Evolutionary conservation across 2,113 vertebrate species (phyloP).

Genomic region (Lagenorhynchus albirostris): DNA sequence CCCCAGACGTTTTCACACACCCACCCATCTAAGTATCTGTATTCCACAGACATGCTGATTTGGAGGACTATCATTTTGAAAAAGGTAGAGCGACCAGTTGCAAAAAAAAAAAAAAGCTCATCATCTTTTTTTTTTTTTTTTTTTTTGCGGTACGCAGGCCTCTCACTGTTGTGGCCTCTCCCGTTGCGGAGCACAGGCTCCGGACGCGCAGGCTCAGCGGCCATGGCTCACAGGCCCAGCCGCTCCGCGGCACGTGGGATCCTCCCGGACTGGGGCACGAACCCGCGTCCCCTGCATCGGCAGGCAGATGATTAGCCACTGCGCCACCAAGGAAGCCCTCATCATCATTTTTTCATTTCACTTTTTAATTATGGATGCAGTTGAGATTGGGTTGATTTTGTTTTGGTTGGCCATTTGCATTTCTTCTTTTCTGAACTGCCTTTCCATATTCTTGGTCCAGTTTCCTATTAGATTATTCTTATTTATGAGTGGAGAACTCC

Average conservation of each 20-base stretch:
- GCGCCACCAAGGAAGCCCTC: not conserved
- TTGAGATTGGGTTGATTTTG: not conserved
- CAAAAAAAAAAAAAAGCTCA: not conserved
- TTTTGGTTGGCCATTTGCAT: not conserved
- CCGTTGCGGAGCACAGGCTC: no score
- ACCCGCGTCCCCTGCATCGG: no score
- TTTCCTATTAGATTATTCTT: not conserved
- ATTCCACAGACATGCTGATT: not conserved
- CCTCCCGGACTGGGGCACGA: no score
- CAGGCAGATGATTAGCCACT: fast-evolving
- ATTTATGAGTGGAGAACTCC: not conserved
- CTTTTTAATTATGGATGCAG: not conserved
- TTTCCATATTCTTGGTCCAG: not conserved
- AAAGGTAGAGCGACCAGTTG: not conserved
- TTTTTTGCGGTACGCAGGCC: no score
- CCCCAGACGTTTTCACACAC: not conserved
- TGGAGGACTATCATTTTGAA: not conserved
- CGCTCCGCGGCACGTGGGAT: no score
- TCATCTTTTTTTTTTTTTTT: not conserved
- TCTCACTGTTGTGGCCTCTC: no score
- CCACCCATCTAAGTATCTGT: not conserved
- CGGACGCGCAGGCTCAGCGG: no score
- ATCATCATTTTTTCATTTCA: not conserved
- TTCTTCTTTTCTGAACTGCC: not conserved
- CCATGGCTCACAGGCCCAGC: no score